Conservation (phyloP, 2,113 vertebrate genomes). For the Megaceryle maxima region DNA sequence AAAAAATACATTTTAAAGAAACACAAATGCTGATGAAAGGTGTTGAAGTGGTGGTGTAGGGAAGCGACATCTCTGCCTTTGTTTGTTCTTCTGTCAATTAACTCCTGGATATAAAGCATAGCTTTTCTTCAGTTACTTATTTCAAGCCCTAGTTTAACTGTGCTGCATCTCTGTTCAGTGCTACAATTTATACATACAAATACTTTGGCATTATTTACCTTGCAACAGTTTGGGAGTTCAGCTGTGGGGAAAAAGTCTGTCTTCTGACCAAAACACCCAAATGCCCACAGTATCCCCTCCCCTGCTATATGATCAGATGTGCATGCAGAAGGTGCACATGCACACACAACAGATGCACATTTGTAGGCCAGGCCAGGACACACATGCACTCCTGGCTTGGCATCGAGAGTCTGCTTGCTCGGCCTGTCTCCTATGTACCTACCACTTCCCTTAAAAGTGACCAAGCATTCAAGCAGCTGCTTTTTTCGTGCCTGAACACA, state of each 20-base stretch:
- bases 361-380: not conserved
- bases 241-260: not conserved
- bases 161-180: not conserved
- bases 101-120: not conserved
- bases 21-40: not conserved
- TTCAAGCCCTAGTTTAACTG: not conserved
- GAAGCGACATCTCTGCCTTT: not conserved
- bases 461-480: not conserved
- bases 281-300: not conserved
- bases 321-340: not conserved
- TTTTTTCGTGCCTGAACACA: not conserved
- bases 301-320: fast-evolving
- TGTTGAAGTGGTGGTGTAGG: not conserved
- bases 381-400: fast-evolving
- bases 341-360: not conserved
- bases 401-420: fast-evolving
- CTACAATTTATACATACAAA: not conserved
- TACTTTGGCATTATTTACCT: not conserved
- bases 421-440: not conserved
- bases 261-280: not conserved
- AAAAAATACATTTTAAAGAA: not conserved
- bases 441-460: not conserved
- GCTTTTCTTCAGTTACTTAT: not conserved
- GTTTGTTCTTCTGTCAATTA: not conserved
- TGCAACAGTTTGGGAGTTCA: not conserved